A percentile compares a stretch with the other conserved stretches of the same genome.
These are phyloP conservation scores for Sula dactylatra DNA, from an alignment of 2,113 vertebrate genomes.

Conservation along the genomic window DNA sequence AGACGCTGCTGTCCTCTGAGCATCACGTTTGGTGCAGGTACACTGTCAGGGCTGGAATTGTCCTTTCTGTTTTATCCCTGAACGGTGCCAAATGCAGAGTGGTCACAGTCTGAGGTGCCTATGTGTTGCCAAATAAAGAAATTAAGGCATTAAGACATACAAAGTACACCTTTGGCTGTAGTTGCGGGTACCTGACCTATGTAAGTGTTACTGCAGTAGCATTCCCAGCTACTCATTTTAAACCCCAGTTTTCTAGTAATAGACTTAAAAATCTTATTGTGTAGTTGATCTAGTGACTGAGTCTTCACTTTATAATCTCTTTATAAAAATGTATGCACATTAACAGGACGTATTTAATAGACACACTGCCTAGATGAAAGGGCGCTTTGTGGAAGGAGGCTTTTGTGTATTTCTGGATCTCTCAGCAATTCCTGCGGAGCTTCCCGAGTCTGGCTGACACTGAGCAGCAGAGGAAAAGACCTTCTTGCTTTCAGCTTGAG, in stretches of 20 bases:
- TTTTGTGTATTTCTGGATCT: constrained; percentile 76
- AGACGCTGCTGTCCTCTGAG: not conserved
- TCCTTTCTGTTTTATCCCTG: not conserved
- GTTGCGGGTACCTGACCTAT: fast-evolving
- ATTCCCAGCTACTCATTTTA: constrained; percentile 15
- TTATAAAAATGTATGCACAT: constrained; percentile 73
- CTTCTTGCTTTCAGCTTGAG: constrained; percentile 77
- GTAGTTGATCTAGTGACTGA: constrained; percentile 10
- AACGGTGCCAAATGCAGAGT: fast-evolving
- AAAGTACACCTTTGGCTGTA: not conserved
- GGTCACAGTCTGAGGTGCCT: not conserved
- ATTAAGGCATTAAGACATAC: not conserved
- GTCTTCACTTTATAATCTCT: constrained; percentile 70
- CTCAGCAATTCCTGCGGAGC: constrained; percentile 72
- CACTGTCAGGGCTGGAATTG: not conserved
- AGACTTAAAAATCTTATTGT: constrained; percentile 36
- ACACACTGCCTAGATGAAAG: constrained; percentile 73
- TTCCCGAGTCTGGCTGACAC: constrained; percentile 74
- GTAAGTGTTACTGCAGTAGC: not conserved
- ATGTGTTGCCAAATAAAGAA: not conserved
- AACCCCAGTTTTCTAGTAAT: not conserved
- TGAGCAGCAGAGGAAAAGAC: constrained; percentile 67
- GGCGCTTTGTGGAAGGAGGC: constrained; percentile 77
- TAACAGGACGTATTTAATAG: constrained; percentile 78
- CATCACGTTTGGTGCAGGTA: not conserved